Evolutionary conservation across 2,888 invertebrate genomes (phyloP).

Genomic region (Aspidapion aeneum): DNA sequence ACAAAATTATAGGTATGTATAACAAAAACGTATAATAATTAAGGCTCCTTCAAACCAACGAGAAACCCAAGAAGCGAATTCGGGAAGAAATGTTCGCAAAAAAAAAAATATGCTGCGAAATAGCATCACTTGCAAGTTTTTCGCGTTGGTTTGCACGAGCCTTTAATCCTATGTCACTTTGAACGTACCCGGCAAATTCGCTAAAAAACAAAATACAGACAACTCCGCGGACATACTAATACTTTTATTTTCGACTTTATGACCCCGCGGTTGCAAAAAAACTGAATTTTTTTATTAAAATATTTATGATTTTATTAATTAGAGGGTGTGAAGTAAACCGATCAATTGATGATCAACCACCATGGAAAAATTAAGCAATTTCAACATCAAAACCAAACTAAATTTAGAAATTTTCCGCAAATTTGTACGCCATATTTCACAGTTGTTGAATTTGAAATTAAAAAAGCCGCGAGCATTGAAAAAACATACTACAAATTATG

Average conservation of each 20-base stretch:
- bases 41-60: too few species aligned
- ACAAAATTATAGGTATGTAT: too few species aligned
- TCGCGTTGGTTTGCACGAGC: too few species aligned
- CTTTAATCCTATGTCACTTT: too few species aligned
- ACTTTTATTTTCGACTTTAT: neutral
- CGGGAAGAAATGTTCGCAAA: too few species aligned
- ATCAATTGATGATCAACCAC: neutral
- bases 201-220: conserved; percentile 17
- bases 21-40: too few species aligned
- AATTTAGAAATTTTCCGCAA: neutral
- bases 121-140: too few species aligned
- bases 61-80: too few species aligned
- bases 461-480: too few species aligned
- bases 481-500: too few species aligned
- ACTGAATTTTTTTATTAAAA: neutral
- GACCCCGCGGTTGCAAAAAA: neutral
- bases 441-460: too few species aligned
- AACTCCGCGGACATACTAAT: conserved; percentile 10
- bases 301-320: neutral
- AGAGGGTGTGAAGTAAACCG: neutral
- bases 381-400: neutral
- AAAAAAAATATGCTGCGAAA: too few species aligned
- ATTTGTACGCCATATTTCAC: neutral
- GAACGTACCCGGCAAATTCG: conserved; percentile 20
- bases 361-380: neutral